Evolutionary conservation across 2,888 invertebrate genomes (phyloP).

Genomic region (Acleris sparsana): DNA sequence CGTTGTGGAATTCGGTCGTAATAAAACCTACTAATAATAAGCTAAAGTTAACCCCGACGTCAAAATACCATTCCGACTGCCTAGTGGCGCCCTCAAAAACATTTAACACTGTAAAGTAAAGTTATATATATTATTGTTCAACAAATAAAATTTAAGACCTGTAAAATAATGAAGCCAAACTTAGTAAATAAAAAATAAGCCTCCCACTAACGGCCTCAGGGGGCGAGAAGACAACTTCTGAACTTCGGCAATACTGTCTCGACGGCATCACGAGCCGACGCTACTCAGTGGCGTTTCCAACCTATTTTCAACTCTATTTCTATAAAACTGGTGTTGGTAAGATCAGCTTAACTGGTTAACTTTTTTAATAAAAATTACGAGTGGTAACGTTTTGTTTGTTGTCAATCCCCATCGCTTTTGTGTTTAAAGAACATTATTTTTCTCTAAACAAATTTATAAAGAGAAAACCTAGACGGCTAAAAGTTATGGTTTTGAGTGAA

Average conservation of each 20-base stretch:
- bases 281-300: constrained; percentile 7
- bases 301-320: constrained; percentile 10
- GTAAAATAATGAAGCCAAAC: constrained; percentile 43
- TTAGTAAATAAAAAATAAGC: constrained; percentile 32
- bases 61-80: no score
- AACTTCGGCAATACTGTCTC: constrained; percentile 49
- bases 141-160: constrained; percentile 41
- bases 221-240: constrained; percentile 40
- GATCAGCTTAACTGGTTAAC: constrained; percentile 53
- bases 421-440: no score
- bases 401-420: constrained; percentile 9
- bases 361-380: constrained; percentile 53
- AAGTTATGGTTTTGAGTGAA: no score
- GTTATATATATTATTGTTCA: constrained; percentile 4
- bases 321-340: constrained; percentile 29
- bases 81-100: no score
- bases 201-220: constrained; percentile 32
- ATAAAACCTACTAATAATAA: no score
- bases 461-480: no score
- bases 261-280: constrained; percentile 36
- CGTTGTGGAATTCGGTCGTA: no score
- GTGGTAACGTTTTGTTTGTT: constrained; percentile 60
- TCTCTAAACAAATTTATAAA: no score
- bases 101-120: neutral
- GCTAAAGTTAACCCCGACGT: no score